A percentile compares a stretch with the other conserved stretches of the same genome.
These are phyloP conservation scores for Willisornis vidua DNA, from an alignment of 2,113 vertebrate genomes.

Conservation along the genomic window DNA sequence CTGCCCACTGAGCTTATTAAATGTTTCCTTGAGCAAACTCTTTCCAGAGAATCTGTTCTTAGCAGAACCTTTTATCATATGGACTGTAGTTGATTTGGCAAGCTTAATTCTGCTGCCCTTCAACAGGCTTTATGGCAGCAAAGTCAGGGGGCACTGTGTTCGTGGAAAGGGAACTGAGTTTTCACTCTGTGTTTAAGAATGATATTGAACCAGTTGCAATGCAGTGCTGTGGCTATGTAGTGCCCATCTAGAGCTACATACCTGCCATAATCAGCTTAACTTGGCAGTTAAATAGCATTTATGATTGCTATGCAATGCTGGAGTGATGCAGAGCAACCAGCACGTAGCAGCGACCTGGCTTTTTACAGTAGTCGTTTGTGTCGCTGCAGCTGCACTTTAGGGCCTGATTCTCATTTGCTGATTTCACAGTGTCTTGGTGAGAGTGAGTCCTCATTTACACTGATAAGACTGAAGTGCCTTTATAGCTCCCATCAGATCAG, in stretches of 20 bases:
- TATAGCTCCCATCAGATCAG: constrained; percentile 51
- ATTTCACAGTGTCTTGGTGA: constrained; percentile 10
- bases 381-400: neutral
- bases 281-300: neutral
- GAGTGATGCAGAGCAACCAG: neutral
- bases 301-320: neutral
- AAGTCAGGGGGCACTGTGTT: neutral
- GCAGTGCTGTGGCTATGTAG: neutral
- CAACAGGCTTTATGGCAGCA: neutral
- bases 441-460: constrained; percentile 34
- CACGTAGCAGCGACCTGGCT: neutral
- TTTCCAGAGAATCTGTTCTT: neutral
- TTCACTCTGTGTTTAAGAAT: neutral
- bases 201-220: neutral
- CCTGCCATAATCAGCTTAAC: neutral
- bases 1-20: neutral
- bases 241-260: neutral
- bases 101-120: neutral
- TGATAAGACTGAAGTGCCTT: constrained; percentile 51
- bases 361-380: constrained; percentile 15
- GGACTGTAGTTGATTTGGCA: neutral
- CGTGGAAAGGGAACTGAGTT: neutral
- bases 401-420: constrained; percentile 1
- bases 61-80: neutral
- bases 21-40: neutral